Base-by-base conservation (phyloP, 2,888 invertebrate genomes). In the Dicycla oo region DNA sequence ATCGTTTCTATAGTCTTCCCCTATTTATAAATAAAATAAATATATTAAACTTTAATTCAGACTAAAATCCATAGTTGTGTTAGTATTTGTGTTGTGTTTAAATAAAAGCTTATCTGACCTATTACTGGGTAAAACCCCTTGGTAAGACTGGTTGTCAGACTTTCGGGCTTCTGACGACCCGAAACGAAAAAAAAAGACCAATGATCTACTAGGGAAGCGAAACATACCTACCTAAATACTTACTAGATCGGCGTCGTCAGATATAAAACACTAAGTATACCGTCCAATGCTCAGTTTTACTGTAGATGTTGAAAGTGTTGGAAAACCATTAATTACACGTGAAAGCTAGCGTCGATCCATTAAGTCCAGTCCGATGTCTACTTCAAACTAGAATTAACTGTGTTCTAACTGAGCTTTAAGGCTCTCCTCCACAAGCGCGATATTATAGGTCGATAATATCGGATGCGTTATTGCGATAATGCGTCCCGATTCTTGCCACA, bases 321-420 rank as follows among this genome's bases (percentile, higher is more conserved):
- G 82, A 86, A 87, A 87, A 82, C 77, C 77, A 85, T 87, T 88
- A 88, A 88, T 88, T 87, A 87, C 73, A 69, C 74, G 87, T 75
- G 88, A 88, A 88, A 88, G 87, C 77, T 63, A 74, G 66, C 71
- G 73, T 26, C 74, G 80, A 78, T 79, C 81, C 67, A 85, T 82
- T 84, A 78, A 79, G 75, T 77, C 83, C 62, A 79, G 85, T 78
- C 76, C 78, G 69, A 57, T 80, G 72, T 74, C 63, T 84, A 74
- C 71, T 57, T 66, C 66, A 51, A 67, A 73, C 80, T 78, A 75
- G 80, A 82, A 75, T 80, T 73, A 68, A 69, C 66, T 69, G 73
- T 77, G 64, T 73, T 74, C 54, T 65, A 60, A 62, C 61, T 56
- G 61, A 75, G 81, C 75, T 79, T 75, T n/a, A n/a, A n/a, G n/a